Evolutionary conservation across 2,113 vertebrate species (phyloP).

Genomic region (Neolamprologus toae): DNA sequence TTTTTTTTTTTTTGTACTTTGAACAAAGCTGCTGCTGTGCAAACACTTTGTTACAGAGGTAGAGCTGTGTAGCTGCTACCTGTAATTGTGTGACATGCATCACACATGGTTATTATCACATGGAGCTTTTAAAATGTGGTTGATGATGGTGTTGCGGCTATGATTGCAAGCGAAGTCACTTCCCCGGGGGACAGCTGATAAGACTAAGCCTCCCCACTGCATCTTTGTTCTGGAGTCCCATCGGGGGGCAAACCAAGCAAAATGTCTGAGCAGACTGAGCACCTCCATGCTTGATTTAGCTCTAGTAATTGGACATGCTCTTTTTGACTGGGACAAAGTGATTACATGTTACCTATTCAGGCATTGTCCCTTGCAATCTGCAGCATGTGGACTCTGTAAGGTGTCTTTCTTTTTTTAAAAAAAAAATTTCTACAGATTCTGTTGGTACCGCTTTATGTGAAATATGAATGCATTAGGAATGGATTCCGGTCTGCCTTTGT

Average conservation of each 20-base stretch:
- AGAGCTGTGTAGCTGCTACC: neutral
- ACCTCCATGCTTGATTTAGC: constrained; percentile 61
- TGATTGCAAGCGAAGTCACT: constrained; percentile 30
- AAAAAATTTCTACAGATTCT: neutral
- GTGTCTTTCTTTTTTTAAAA: neutral
- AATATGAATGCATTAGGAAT: constrained; percentile 12
- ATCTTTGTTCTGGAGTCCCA: constrained; percentile 50
- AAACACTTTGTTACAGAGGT: neutral
- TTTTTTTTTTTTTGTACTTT: neutral
- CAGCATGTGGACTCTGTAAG: neutral
- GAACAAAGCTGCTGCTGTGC: constrained; percentile 11
- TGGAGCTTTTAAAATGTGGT: constrained; percentile 16
- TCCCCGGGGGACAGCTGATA: constrained; percentile 36
- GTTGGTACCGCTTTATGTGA: neutral
- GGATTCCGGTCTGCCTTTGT: constrained; percentile 15
- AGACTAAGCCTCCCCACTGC: constrained; percentile 40
- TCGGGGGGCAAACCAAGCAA: constrained; percentile 48
- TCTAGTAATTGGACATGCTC: constrained; percentile 68
- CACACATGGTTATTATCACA: constrained; percentile 8
- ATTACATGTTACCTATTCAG: constrained; percentile 64
- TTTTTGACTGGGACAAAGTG: constrained; percentile 67
- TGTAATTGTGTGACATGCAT: neutral
- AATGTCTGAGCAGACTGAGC: constrained; percentile 45
- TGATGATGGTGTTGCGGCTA: neutral
- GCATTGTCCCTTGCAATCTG: constrained; percentile 30